Base-by-base conservation (phyloP, 2,888 invertebrate species). In the Selenia dentaria region DNA sequence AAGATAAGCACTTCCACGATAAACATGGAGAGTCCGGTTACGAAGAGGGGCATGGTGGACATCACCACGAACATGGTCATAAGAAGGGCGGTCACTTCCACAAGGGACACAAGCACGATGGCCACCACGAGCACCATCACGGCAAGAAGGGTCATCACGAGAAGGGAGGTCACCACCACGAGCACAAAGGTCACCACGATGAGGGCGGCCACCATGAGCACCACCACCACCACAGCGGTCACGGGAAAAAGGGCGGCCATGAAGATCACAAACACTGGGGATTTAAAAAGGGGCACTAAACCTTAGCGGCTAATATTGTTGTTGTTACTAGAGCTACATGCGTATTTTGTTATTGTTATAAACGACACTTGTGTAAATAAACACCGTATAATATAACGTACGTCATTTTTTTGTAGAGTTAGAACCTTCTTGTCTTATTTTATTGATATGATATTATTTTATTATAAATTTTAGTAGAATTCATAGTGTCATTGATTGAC, bases 1-100 rank as follows among this genome's bases (percentile, higher is more conserved):
- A 96, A 74, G 93, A 96, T 65, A 96, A 96, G 67, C 95, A 96
- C 74, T 96, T 95, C 93, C 96, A 94, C 77, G 95, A 96, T 62
- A 96, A 96, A 76, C 94, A 95, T 62, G 95, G 96, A 62, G 94
- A 95, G 58, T 93, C 93, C 39, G 96, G 95, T 0, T 93, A 93
- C 68, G 94, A 96, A 73, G 95, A 95, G 67, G 95, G 95, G 55
- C 94, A 96, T 69, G 96, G 95, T 40, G 94, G 92, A 20, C 94
- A 94, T 74, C 94, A 96, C 70, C 93, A 95, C 64, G 94, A 94
- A 64, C 94, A 95, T 58, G 94, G 94, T 20, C 94, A 95, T 84
- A 95, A 96, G 80, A 95, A 96, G 83, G 96, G 96, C 36, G 95
- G 95, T 5, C 94, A 94, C 78, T 93, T 94, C 83, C 95, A 95